Evolutionary conservation across 64 coral and sea anemone species (phyloP).

Genomic region (Hydrozoanthus tunicans): DNA sequence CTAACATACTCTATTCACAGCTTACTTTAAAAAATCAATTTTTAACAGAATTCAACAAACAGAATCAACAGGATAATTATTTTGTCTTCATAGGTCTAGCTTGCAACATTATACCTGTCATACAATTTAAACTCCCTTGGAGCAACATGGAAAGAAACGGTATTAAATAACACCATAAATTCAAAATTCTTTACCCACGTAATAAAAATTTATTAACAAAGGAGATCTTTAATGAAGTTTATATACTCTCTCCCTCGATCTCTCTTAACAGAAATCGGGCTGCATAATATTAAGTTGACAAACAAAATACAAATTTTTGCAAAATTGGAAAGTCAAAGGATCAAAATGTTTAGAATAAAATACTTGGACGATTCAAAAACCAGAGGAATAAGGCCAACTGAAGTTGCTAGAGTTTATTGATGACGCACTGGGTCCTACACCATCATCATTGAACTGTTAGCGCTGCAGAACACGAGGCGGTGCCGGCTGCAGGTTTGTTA

Average conservation of each 20-base stretch:
- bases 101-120: background rate
- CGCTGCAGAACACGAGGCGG: background rate
- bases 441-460: constrained; percentile 5
- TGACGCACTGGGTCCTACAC: background rate
- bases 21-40: background rate
- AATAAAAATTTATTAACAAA: background rate
- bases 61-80: background rate
- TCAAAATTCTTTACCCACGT: background rate
- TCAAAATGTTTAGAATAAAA: background rate
- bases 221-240: background rate
- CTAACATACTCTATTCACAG: background rate
- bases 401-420: constrained; percentile 11
- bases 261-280: background rate
- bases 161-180: background rate
- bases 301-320: background rate
- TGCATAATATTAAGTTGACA: background rate
- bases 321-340: background rate
- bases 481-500: background rate
- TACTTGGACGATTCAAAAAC: background rate
- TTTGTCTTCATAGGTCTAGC: background rate
- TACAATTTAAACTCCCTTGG: background rate
- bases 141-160: constrained; percentile 1
- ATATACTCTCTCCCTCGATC: background rate
- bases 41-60: constrained; percentile 20
- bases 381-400: constrained; percentile 10